Percentiles rank a stretch among this genome's conserved stretches.
phyloP scores from a whole-genome alignment of 2,888 invertebrate species.

The Apantesis nais region DNA sequence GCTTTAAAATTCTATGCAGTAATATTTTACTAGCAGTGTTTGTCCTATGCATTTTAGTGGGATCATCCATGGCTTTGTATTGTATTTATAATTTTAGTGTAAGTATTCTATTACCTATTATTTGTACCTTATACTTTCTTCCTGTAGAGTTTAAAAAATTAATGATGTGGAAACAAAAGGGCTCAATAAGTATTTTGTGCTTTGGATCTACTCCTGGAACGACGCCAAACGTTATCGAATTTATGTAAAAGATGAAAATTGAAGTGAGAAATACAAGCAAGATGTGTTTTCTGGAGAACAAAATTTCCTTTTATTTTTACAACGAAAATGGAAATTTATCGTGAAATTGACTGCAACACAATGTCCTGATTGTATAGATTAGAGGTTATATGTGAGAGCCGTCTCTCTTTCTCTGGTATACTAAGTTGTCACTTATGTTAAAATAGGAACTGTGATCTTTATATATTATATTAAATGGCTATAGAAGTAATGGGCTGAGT shows the following conservation, averaged over 20 bases:
- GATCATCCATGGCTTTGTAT: neutral
- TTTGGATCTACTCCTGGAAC: slow-evolving; percentile 59
- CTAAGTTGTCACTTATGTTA: neutral
- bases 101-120: neutral
- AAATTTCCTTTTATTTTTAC: slow-evolving; percentile 16
- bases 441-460: neutral
- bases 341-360: neutral
- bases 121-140: neutral
- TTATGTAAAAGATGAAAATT: slow-evolving; percentile 76
- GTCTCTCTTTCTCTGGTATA: neutral
- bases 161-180: slow-evolving; percentile 44
- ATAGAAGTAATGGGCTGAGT: neutral
- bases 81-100: neutral
- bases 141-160: slow-evolving; percentile 19
- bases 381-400: neutral
- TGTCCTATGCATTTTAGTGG: neutral
- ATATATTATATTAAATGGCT: neutral
- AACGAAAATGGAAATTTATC: neutral
- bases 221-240: slow-evolving; percentile 75
- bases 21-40: no score
- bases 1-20: no score
- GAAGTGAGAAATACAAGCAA: slow-evolving; percentile 67
- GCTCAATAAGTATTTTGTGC: slow-evolving; percentile 44
- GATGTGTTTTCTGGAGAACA: slow-evolving; percentile 29
- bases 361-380: neutral